These are phyloP conservation scores for Penaeus monodon DNA, from an alignment of 2,888 invertebrate genomes.

Conservation along the genomic window DNA sequence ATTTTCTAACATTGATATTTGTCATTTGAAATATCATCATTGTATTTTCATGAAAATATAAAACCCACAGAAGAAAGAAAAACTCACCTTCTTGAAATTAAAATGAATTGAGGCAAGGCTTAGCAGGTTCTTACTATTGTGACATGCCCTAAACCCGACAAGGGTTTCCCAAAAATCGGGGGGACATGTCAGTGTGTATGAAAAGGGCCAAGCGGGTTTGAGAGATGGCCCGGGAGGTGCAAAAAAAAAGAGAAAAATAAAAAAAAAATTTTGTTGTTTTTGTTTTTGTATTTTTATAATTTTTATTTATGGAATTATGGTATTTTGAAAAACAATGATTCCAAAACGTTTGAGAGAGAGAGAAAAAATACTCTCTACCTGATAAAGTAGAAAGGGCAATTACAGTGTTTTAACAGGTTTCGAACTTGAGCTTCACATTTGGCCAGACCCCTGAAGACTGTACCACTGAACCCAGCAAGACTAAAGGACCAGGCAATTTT, in stretches of 20 bases:
- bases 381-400: constrained; percentile 59
- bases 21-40: no score
- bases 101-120: constrained; percentile 29
- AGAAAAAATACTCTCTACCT: constrained; percentile 29
- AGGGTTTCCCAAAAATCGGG: constrained; percentile 57
- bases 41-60: background rate
- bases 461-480: constrained; percentile 55
- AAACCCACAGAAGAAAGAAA: background rate
- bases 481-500: constrained; percentile 63
- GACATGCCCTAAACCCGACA: constrained; percentile 60
- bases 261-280: no score
- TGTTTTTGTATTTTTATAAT: no score
- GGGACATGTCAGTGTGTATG: constrained; percentile 64
- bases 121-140: constrained; percentile 46
- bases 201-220: constrained; percentile 53
- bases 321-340: background rate
- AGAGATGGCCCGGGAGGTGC: constrained; percentile 30
- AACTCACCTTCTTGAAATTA: no score
- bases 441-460: constrained; percentile 57
- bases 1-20: no score
- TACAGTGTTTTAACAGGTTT: constrained; percentile 63
- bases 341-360: background rate
- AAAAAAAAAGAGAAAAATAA: background rate
- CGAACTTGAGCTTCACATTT: constrained; percentile 57
- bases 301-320: background rate